These are phyloP conservation scores for Torymus auratus DNA, from an alignment of 2,888 invertebrate genomes.

Conservation along the genomic window DNA sequence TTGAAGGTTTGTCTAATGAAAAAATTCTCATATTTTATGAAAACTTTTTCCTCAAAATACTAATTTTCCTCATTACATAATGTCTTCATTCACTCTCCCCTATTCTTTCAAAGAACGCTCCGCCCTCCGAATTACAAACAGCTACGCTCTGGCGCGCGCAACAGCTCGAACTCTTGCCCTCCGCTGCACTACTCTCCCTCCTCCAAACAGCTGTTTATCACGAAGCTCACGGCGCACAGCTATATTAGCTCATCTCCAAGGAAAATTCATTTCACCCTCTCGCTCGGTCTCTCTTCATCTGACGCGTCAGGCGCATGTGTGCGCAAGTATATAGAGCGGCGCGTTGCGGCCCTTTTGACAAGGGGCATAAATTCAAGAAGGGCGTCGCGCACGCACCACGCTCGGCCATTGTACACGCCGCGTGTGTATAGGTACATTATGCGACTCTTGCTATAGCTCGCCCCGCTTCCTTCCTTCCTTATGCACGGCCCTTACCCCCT, in stretches of 20 bases:
- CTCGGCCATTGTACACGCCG: neutral
- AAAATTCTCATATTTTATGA: too few species aligned
- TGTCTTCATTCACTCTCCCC: too few species aligned
- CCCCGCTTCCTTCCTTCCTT: constrained; percentile 1
- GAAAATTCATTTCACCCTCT: constrained; percentile 14
- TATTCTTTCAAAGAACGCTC: too few species aligned
- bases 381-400: neutral
- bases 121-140: too few species aligned
- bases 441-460: neutral
- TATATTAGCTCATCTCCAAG: too few species aligned
- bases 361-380: constrained; percentile 27
- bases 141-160: too few species aligned
- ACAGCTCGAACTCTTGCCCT: too few species aligned
- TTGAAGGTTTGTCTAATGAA: too few species aligned
- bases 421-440: neutral
- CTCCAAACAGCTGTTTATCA: constrained; percentile 9
- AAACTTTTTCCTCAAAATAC: too few species aligned
- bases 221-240: neutral
- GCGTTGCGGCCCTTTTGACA: constrained; percentile 18
- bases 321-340: too few species aligned
- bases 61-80: too few species aligned
- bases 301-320: constrained; percentile 6
- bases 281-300: neutral
- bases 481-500: neutral
- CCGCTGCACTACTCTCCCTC: too few species aligned